Evolutionary conservation across 1,140 invertebrate genomes (phyloP), one percentile per base, ranked within the genome.

Genomic region (Muscidifurax raptorellus): DNA sequence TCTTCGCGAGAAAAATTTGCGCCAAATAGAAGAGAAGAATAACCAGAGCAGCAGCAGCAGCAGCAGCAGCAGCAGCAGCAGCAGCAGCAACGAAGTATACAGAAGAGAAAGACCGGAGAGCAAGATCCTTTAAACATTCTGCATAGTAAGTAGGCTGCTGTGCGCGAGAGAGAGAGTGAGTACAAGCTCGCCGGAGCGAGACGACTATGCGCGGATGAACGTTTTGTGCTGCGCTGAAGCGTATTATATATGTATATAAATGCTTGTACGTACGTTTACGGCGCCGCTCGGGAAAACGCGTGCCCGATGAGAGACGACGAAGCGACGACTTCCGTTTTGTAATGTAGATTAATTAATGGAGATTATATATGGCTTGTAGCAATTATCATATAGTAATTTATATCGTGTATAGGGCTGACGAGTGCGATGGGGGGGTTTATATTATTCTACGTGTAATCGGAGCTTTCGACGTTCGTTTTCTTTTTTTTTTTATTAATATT

Each of bases 341-440:
- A 79, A 75, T 84, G 52, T 80, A 84, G 64, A 84, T 80, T 75
- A 66, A 84, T 80, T 80, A 59, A 22, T 78, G 28, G 64, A 69
- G 74, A 84, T 82, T 74, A 79, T n/a, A n/a, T n/a, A n/a, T 79
- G 76, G 66, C 82, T 79, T 84, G 82, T 84, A 79, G 76, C 76
- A 32, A 84, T 79, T 78, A 78, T 78, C 74, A 27, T 83, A 78
- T 78, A 77, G 82, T 83, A 83, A 84, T 84, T 84, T 84, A 84
- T 84, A 78, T 79, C 82, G 59, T 64, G 75, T 79, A 79, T 74
- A 83, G 27, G 44, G 44, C 10, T 25, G n/a, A 25, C 30, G 28
- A 30, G 44, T 15, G 32, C 0, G 25, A 44, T 18, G 22, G 22
- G 52, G 52, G 52, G 22, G 52, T 18, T 59, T 22, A 22, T 59